Evolutionary conservation across 1,140 invertebrate genomes (phyloP).

Genomic region (Penaeus indicus): DNA sequence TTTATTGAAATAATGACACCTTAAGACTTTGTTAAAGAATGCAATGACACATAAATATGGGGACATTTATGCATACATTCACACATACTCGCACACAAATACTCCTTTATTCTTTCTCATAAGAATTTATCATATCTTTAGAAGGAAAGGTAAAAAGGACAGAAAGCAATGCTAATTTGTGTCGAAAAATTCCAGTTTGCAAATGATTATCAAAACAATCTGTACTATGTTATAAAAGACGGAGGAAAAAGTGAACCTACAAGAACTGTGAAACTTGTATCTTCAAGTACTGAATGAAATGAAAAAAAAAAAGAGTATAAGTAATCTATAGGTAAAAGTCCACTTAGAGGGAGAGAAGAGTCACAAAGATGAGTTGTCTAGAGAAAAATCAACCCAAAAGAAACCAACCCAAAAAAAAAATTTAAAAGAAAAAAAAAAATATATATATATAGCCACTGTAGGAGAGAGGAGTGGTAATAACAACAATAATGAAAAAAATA

Average conservation of each 20-base stretch:
- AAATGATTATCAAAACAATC: neutral
- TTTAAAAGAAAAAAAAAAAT: too few relatives aligned
- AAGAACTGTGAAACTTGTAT: neutral
- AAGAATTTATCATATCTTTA: too few relatives aligned
- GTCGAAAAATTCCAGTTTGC: neutral
- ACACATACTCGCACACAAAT: neutral
- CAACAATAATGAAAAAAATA: too few relatives aligned
- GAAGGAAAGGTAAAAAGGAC: neutral
- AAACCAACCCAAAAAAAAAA: too few relatives aligned
- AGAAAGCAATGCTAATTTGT: neutral
- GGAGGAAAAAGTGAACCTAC: neutral
- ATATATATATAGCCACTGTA: too few relatives aligned
- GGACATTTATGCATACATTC: conserved; percentile 13
- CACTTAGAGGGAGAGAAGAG: neutral
- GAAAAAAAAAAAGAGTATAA: neutral
- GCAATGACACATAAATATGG: neutral
- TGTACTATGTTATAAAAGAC: too few relatives aligned
- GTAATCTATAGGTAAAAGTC: neutral
- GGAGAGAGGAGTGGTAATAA: too few relatives aligned
- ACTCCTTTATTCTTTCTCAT: too few relatives aligned
- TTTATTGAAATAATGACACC: neutral
- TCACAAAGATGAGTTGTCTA: neutral
- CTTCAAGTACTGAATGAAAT: neutral
- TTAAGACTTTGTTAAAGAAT: neutral
- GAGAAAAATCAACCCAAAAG: neutral